phyloP scores from a whole-genome alignment of 92 coral and sea anemone species.

The Epizoanthus fatuus region DNA sequence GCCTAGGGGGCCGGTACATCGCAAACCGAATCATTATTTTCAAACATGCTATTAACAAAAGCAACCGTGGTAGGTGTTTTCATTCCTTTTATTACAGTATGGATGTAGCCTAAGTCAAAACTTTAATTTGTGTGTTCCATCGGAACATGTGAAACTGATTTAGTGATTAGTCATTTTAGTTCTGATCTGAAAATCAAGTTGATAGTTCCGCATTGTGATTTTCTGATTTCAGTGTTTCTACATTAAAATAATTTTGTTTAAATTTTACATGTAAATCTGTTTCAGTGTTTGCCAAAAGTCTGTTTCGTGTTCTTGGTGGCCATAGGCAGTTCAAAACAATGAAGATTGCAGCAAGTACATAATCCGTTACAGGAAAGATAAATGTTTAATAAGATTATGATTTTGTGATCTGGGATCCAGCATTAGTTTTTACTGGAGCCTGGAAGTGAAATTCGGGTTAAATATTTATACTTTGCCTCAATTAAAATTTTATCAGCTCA shows the following conservation, averaged over 20 bases:
- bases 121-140: constrained; percentile 23
- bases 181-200: no score
- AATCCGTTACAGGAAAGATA: background rate
- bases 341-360: background rate
- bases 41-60: constrained; percentile 15
- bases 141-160: no score
- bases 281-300: background rate
- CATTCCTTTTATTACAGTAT: constrained; percentile 14
- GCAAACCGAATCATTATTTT: constrained; percentile 7
- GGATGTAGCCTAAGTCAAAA: constrained; percentile 22
- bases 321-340: background rate
- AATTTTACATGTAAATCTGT: background rate
- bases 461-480: no score
- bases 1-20: constrained; percentile 31
- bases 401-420: background rate
- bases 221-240: no score
- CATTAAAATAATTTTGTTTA: no score
- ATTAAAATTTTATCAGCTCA: no score
- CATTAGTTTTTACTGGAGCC: background rate
- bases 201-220: no score
- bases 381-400: background rate
- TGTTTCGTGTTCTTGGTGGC: background rate
- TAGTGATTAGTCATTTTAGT: no score
- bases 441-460: background rate
- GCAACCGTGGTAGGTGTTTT: constrained; percentile 22